Conservation (phyloP, 2,797 vertebrate species). For the Clamator glandarius region DNA sequence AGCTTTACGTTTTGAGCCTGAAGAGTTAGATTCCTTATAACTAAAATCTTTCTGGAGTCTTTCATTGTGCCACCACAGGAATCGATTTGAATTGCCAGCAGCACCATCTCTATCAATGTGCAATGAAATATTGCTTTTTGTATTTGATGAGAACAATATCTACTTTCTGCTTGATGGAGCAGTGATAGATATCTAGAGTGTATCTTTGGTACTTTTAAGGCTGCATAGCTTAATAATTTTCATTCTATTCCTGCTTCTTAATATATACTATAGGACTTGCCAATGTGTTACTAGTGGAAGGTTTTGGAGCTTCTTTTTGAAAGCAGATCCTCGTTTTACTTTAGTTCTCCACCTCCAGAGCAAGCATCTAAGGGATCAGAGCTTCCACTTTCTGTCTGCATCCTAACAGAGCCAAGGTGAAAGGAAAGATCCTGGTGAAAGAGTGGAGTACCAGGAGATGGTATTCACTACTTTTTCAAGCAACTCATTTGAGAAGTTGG, state of each 20-base stretch:
- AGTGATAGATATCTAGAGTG: neutral
- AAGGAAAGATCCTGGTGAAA: neutral
- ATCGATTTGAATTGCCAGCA: neutral
- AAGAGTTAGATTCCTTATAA: neutral
- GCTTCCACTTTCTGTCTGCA: neutral
- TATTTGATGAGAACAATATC: neutral
- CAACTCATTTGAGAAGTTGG: neutral
- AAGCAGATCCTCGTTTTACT: neutral
- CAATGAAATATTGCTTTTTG: neutral
- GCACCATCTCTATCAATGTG: neutral
- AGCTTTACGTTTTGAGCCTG: neutral
- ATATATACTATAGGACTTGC: neutral
- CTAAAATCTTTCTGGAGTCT: neutral
- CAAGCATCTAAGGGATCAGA: neutral
- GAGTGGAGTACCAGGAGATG: neutral
- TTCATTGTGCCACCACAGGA: neutral
- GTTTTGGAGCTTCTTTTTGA: neutral
- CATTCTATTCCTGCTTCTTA: neutral
- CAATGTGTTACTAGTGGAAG: rapidly evolving
- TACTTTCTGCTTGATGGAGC: neutral
- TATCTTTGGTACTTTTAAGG: neutral
- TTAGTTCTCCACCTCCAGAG: neutral
- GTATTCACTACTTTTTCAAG: neutral
- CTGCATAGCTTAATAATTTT: neutral
- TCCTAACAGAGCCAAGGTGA: neutral